Percentiles rank a stretch among this genome's conserved stretches.
phyloP scores from a whole-genome alignment of 2,797 vertebrate species.

The Enteromius fasciolatus region DNA sequence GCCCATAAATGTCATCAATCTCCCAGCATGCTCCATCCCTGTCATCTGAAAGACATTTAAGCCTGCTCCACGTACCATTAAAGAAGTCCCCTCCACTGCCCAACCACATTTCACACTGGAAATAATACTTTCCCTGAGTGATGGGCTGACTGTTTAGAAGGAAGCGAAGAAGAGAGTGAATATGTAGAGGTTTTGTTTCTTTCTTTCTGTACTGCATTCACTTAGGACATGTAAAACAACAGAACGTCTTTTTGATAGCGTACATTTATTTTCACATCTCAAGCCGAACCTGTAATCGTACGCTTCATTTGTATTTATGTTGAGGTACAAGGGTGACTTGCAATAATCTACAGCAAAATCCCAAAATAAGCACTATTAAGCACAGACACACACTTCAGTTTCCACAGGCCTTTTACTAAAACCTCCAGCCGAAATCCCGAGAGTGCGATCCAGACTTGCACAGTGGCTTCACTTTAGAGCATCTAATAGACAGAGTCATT shows the following conservation, averaged over 20 bases:
- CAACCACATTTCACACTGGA: conserved; percentile 53
- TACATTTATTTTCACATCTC: neutral
- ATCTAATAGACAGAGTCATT: conserved; percentile 76
- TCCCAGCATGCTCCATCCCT: conserved; percentile 77
- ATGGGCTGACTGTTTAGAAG: conserved; percentile 40
- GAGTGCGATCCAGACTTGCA: conserved; percentile 61
- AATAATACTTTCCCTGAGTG: conserved; percentile 43
- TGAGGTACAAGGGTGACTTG: neutral
- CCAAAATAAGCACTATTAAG: conserved; percentile 1
- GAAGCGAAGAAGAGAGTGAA: conserved; percentile 7
- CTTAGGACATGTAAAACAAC: conserved; percentile 21
- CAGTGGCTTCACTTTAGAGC: conserved; percentile 70
- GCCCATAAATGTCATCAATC: conserved; percentile 77
- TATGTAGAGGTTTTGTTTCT: conserved; percentile 26
- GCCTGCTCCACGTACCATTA: conserved; percentile 62
- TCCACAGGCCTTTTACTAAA: neutral
- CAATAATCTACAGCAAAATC: conserved; percentile 11
- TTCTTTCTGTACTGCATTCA: neutral
- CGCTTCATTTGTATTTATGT: neutral
- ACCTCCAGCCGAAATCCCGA: conserved; percentile 41
- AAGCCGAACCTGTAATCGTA: conserved; percentile 2
- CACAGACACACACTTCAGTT: neutral
- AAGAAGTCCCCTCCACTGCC: conserved; percentile 57
- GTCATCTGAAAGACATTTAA: conserved; percentile 80
- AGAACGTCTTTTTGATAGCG: neutral